Evolutionary conservation across 2,888 invertebrate species (phyloP).

Genomic region (Matsumyia berberina): DNA sequence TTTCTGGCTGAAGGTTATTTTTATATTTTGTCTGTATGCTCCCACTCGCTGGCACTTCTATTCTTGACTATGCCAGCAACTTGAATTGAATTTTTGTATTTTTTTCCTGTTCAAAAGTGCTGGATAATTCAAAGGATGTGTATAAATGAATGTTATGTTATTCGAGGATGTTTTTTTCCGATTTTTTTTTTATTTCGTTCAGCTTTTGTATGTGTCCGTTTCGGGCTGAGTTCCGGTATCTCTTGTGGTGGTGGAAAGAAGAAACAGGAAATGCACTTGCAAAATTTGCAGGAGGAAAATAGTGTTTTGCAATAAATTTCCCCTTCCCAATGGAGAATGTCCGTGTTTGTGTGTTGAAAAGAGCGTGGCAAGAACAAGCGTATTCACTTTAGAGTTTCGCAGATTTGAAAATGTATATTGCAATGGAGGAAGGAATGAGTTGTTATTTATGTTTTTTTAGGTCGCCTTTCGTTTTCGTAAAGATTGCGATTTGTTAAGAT

Average conservation of each 20-base stretch:
- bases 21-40: constrained; percentile 34
- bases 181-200: neutral
- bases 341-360: constrained; percentile 22
- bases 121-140: constrained; percentile 64
- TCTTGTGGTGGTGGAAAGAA: constrained; percentile 26
- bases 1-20: constrained; percentile 61
- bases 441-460: constrained; percentile 43
- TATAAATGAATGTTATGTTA: constrained; percentile 71
- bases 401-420: constrained; percentile 7
- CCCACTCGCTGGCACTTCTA: neutral
- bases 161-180: constrained; percentile 36
- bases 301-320: constrained; percentile 58
- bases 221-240: constrained; percentile 40
- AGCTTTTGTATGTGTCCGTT: constrained; percentile 41
- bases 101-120: constrained; percentile 24
- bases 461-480: constrained; percentile 43
- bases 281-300: constrained; percentile 37
- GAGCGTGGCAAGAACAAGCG: constrained; percentile 7
- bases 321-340: constrained; percentile 38
- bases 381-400: neutral
- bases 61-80: constrained; percentile 46
- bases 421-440: constrained; percentile 12
- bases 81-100: constrained; percentile 59
- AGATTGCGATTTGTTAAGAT: constrained; percentile 42
- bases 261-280: constrained; percentile 69